A percentile compares a stretch with the other conserved stretches of the same genome.
Evolutionary conservation across 1,140 invertebrate genomes (phyloP).

Genomic region (Cydia strobilella): DNA sequence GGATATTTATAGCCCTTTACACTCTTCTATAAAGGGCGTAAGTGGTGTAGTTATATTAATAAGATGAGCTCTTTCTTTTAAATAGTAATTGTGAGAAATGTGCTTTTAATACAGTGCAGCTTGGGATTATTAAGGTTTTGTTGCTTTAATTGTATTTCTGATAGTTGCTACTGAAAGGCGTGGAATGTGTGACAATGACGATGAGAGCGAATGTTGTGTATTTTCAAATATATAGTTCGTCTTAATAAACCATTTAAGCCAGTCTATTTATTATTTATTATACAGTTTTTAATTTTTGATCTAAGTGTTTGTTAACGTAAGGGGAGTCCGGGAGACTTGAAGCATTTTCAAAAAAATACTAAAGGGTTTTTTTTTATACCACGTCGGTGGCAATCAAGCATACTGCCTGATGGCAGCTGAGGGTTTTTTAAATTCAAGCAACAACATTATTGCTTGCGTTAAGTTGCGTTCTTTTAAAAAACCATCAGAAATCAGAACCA

Average conservation of each 20-base stretch:
- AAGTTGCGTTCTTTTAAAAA: too few relatives aligned
- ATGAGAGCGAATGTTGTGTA: neutral
- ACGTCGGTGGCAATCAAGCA: too few relatives aligned
- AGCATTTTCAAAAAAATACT: too few relatives aligned
- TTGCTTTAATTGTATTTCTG: slow-evolving; percentile 40
- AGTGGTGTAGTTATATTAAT: neutral
- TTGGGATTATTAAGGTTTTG: slow-evolving; percentile 43
- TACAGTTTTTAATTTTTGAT: too few relatives aligned
- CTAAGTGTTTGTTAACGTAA: too few relatives aligned
- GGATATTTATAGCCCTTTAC: slow-evolving; percentile 62
- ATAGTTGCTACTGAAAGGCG: slow-evolving; percentile 32
- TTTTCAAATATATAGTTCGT: neutral
- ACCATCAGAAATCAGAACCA: too few relatives aligned
- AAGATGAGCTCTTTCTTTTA: neutral
- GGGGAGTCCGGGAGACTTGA: too few relatives aligned
- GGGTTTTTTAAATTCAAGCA: too few relatives aligned
- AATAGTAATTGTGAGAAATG: slow-evolving; percentile 54
- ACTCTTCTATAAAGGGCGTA: neutral
- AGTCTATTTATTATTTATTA: too few relatives aligned
- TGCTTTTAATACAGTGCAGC: slow-evolving; percentile 67
- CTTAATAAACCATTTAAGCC: neutral
- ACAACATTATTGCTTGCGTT: too few relatives aligned
- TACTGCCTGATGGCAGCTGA: too few relatives aligned
- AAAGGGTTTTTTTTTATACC: too few relatives aligned
- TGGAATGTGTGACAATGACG: neutral